Evolutionary conservation across 2,797 vertebrate genomes (phyloP), one percentile per base, ranked within the genome.

Genomic region (Epinephelus awoara): DNA sequence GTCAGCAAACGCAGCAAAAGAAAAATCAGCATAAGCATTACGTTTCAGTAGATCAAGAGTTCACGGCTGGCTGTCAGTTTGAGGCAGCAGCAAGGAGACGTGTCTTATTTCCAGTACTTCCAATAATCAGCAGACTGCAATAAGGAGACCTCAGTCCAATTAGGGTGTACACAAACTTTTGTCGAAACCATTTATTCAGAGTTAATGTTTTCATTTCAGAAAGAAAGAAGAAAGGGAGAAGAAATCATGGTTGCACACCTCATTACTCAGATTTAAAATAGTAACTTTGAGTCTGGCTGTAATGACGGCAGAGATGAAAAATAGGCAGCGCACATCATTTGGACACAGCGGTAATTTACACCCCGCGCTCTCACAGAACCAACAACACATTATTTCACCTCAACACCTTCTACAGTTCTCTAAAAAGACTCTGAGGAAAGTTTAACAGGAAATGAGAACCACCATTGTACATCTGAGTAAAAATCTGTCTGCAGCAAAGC

Each of bases 231-330:
- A 71, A 49, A 63, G 46, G 19, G 13, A 49, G 62, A 27, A 58
- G 49, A 66, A 66, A 70, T 81, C 59, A 57, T 29, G 50, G 47
- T 75, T 77, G 75, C 67, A 66, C 70, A 77, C 73, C 66, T 81
- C 90, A 86, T 84, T 87, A 72, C 82, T 82, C 61, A 6, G 67
- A 83, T 81, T 64, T 64, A 75, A 79, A 68, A 46, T 5, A 52
- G 71, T 77, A 69, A 68, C 67, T 80, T 76, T 80, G 38, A 80
- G 58, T 29, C 40, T 65, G 83, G 61, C 77, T 52, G 34, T 83
- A 83, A 88, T 83, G 79, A 82, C 29, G 59, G 57, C 58, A 50
- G 25, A 70, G 73, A 80, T 91, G 83, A 91, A 70, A 84, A 82
- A 81, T 49, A 47, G 57, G 46, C 21, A 34, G 54, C 2, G 59